Evolutionary conservation across 2,113 vertebrate genomes (phyloP).

Genomic region (Pantherophis guttatus): DNA sequence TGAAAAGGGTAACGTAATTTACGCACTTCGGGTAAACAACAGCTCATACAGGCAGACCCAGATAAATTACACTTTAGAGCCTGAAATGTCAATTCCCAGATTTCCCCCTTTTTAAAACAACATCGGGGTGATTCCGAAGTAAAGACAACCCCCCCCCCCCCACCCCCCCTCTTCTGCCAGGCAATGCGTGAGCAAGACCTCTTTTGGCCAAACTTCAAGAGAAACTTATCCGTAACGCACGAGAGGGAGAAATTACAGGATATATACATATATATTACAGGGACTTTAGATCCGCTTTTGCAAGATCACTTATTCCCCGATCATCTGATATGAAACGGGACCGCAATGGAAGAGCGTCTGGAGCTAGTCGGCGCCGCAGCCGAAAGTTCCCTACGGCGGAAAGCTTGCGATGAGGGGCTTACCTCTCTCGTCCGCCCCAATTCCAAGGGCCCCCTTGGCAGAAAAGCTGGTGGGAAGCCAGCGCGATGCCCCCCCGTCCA

Average conservation of each 20-base stretch:
- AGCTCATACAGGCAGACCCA: conserved; percentile 10
- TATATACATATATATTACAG: not conserved
- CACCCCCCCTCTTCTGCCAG: not conserved
- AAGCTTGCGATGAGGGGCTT: not conserved
- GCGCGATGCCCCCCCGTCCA: not conserved
- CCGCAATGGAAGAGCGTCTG: not conserved
- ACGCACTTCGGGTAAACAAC: conserved; percentile 45
- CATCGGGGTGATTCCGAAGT: not conserved
- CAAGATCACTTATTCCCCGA: not conserved
- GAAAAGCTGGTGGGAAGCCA: not conserved
- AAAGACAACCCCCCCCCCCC: not conserved
- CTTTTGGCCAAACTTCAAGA: not conserved
- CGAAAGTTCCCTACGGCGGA: conserved; percentile 10
- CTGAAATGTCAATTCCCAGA: not conserved
- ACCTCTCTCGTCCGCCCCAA: not conserved
- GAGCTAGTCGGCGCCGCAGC: conserved; percentile 13
- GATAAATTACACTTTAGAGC: not conserved
- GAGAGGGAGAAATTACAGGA: not conserved
- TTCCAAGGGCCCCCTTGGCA: not conserved
- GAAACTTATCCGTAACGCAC: not conserved
- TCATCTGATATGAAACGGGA: not conserved
- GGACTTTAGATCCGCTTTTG: not conserved
- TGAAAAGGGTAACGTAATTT: conserved; percentile 57
- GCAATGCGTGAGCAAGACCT: conserved; percentile 37
- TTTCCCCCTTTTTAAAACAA: not conserved